Percentiles rank a stretch among this genome's conserved stretches.
These are phyloP conservation scores for Volucella inflata DNA, from an alignment of 2,888 invertebrate species.

Conservation along the genomic window DNA sequence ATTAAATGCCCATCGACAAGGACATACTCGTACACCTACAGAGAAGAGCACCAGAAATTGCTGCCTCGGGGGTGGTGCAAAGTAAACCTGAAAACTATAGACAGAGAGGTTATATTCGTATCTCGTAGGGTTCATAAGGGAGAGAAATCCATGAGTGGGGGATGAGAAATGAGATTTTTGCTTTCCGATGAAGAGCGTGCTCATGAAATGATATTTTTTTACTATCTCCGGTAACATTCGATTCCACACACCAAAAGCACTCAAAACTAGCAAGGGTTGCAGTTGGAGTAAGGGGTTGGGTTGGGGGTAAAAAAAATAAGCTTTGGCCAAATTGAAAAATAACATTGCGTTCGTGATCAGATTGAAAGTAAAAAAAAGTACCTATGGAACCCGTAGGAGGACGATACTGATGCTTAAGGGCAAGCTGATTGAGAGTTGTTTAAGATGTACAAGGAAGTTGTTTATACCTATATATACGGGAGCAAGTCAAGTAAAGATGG, in stretches of 20 bases:
- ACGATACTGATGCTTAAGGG: too few species aligned
- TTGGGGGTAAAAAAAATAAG: conserved; percentile 59
- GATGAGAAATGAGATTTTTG: conserved; percentile 26
- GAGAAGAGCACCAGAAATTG: background rate
- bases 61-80: conserved; percentile 12
- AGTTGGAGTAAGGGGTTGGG: background rate
- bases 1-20: conserved; percentile 46
- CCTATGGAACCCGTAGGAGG: too few species aligned
- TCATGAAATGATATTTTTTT: conserved; percentile 30
- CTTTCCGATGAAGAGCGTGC: conserved; percentile 6
- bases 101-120: background rate
- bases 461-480: too few species aligned
- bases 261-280: background rate
- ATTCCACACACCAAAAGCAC: background rate
- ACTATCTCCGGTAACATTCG: conserved; percentile 27
- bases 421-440: too few species aligned
- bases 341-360: conserved; percentile 38
- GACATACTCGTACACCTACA: background rate
- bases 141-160: conserved; percentile 24
- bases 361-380: too few species aligned
- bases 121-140: conserved; percentile 20
- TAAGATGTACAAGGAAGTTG: too few species aligned
- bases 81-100: conserved; percentile 35
- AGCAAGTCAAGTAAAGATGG: too few species aligned
- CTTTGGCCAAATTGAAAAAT: conserved; percentile 73